Conservation (phyloP, 2,113 vertebrate genomes). For the Calyptomena viridis region DNA sequence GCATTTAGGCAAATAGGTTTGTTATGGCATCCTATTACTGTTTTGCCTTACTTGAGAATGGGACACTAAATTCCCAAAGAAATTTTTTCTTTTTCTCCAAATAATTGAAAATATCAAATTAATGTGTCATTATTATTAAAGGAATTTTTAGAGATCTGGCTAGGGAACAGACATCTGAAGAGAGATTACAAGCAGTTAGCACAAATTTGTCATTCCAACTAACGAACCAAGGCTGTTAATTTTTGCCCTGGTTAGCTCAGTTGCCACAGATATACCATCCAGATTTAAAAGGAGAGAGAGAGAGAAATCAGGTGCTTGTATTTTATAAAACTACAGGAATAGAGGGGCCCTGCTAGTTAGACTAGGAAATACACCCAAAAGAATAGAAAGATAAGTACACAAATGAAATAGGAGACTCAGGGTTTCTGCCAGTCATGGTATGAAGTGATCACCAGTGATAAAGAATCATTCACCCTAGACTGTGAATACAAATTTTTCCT, state of each 20-base stretch:
- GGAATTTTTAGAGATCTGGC: background rate
- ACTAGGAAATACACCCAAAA: background rate
- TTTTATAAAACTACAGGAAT: background rate
- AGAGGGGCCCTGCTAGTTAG: background rate
- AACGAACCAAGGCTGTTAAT: background rate
- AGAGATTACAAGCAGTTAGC: background rate
- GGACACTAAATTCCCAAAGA: background rate
- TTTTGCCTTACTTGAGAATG: background rate
- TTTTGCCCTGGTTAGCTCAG: background rate
- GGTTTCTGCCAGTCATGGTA: accelerated
- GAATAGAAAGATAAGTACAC: background rate
- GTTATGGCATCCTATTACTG: background rate
- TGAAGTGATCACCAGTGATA: background rate
- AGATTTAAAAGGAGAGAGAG: background rate
- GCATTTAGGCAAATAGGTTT: background rate
- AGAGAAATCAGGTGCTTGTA: background rate
- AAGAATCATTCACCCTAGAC: background rate
- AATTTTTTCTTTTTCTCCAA: accelerated
- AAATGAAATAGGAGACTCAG: background rate
- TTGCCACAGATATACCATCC: background rate
- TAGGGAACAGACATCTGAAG: background rate
- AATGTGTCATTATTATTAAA: background rate
- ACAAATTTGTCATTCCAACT: background rate
- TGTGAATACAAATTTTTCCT: background rate
- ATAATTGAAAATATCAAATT: background rate